Conservation (phyloP, 2,113 vertebrate species). For the Tursiops truncatus region DNA sequence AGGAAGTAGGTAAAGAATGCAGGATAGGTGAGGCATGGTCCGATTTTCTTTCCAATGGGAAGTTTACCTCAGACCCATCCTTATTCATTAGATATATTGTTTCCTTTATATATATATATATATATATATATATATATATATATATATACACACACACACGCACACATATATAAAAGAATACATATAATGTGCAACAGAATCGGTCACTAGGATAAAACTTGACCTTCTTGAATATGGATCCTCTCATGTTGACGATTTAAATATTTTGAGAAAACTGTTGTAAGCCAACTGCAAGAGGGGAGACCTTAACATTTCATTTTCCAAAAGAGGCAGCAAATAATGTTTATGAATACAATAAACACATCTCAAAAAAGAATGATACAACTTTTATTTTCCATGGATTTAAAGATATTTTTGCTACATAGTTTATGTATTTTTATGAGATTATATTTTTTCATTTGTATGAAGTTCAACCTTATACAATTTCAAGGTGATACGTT, state of each 20-base stretch:
- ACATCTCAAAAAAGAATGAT: conserved; percentile 90
- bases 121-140: not conserved
- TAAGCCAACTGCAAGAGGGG: not conserved
- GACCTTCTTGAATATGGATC: not conserved
- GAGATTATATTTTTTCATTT: conserved; percentile 90
- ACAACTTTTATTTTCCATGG: conserved; percentile 99
- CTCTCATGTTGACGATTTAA: not conserved
- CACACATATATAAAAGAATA: no score
- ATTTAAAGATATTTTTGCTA: conserved; percentile 89
- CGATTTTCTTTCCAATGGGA: not conserved
- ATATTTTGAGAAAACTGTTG: not conserved
- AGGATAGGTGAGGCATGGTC: not conserved
- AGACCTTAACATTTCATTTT: conserved; percentile 28
- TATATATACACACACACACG: no score
- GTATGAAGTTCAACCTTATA: conserved; percentile 88
- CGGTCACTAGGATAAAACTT: conserved; percentile 1
- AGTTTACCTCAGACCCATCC: not conserved
- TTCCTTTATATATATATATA: not conserved
- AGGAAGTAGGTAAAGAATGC: not conserved
- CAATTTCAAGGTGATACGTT: conserved; percentile 97
- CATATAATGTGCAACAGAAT: not conserved
- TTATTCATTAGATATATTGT: not conserved
- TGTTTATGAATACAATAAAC: conserved; percentile 60
- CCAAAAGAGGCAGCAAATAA: conserved; percentile 38
- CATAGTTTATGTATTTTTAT: conserved; percentile 92